These are phyloP conservation scores for Anthoptus insignis DNA, from an alignment of 2,888 invertebrate species.

Conservation along the genomic window DNA sequence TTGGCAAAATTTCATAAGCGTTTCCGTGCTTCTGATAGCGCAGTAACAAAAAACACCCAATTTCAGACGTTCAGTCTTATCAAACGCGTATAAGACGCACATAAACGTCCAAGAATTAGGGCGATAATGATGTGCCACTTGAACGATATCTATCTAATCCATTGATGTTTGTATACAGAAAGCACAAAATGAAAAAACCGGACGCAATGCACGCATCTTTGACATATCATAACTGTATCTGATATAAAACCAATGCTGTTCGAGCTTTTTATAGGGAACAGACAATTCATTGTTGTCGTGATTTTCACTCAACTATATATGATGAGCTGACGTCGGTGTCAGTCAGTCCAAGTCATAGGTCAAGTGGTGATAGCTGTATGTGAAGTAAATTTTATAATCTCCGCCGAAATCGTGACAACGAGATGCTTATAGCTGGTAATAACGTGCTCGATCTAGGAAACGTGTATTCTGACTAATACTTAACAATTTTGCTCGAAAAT, in stretches of 20 bases:
- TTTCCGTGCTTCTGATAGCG: too few relatives aligned
- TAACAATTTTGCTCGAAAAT: slow-evolving; percentile 12
- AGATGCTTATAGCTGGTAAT: slow-evolving; percentile 40
- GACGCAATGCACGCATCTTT: too few relatives aligned
- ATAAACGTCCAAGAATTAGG: too few relatives aligned
- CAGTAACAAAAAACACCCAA: too few relatives aligned
- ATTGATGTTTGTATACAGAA: too few relatives aligned
- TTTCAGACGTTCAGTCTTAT: too few relatives aligned
- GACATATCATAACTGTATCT: neutral
- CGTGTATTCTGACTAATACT: slow-evolving; percentile 31
- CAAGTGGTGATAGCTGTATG: slow-evolving; percentile 49
- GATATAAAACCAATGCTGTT: slow-evolving; percentile 6
- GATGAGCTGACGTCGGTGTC: slow-evolving; percentile 43
- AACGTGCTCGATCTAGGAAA: slow-evolving; percentile 32
- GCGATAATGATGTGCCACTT: too few relatives aligned
- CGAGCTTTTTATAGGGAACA: slow-evolving; percentile 31
- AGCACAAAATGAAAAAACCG: too few relatives aligned
- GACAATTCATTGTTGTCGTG: slow-evolving; percentile 54
- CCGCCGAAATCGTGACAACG: slow-evolving; percentile 51
- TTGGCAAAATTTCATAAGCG: too few relatives aligned
- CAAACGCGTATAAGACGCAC: too few relatives aligned
- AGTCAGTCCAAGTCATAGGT: slow-evolving; percentile 48
- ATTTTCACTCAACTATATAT: slow-evolving; percentile 64
- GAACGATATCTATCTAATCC: too few relatives aligned
- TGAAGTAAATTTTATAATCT: slow-evolving; percentile 51